Evolutionary conservation across 2,888 invertebrate species (phyloP).

Genomic region (Coecobrya sp.): DNA sequence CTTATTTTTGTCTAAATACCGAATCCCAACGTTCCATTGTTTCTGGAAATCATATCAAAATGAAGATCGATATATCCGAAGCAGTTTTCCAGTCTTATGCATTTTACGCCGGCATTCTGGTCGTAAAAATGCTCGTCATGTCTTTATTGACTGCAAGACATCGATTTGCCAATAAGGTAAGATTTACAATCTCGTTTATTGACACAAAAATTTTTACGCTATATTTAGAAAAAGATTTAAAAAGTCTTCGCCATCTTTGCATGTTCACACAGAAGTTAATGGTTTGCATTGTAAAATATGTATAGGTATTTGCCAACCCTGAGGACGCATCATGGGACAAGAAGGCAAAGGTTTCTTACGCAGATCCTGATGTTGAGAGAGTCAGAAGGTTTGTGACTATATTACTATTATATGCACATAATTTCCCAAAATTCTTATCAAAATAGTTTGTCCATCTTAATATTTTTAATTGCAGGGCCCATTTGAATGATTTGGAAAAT

Average conservation of each 20-base stretch:
- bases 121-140: slow-evolving; percentile 88
- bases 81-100: slow-evolving; percentile 68
- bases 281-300: no score
- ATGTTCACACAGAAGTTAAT: no score
- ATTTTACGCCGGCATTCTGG: slow-evolving; percentile 86
- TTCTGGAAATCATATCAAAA: slow-evolving; percentile 45
- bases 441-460: neutral
- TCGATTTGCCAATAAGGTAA: slow-evolving; percentile 88
- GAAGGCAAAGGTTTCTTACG: slow-evolving; percentile 88
- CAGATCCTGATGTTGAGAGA: slow-evolving; percentile 89
- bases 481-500: slow-evolving; percentile 92
- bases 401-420: neutral
- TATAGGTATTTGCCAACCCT: slow-evolving; percentile 89
- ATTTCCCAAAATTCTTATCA: neutral
- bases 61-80: slow-evolving; percentile 70
- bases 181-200: no score
- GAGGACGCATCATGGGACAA: slow-evolving; percentile 88
- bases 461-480: slow-evolving; percentile 89
- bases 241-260: no score
- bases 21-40: neutral
- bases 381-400: slow-evolving; percentile 88
- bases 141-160: slow-evolving; percentile 88
- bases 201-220: no score
- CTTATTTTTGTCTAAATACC: no score
- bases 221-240: no score